Evolutionary conservation across 1,140 invertebrate species (phyloP).

Genomic region (Camponotus vicinus): DNA sequence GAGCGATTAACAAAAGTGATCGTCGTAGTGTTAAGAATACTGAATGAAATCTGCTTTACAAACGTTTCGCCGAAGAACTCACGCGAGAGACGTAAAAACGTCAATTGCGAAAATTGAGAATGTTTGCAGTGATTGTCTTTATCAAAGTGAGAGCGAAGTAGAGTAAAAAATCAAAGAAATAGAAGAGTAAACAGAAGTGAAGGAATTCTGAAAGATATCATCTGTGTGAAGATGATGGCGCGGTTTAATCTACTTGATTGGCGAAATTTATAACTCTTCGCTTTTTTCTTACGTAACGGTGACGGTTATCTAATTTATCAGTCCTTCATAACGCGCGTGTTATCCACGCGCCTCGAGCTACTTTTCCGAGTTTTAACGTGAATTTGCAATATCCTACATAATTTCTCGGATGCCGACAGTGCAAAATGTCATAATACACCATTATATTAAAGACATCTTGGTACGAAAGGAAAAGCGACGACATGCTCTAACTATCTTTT

Average conservation of each 20-base stretch:
- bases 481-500: not conserved
- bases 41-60: not conserved
- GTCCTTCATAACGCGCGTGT: not conserved
- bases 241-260: constrained; percentile 47
- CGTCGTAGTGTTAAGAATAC: not conserved
- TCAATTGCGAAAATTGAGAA: constrained; percentile 3
- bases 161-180: not conserved
- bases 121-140: not conserved
- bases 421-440: not conserved
- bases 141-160: not conserved
- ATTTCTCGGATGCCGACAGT: not conserved
- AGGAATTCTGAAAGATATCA: not conserved
- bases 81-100: not conserved
- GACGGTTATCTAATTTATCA: constrained; percentile 56
- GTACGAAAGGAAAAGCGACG: not conserved
- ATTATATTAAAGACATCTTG: not conserved
- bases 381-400: constrained; percentile 8
- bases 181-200: not conserved
- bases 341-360: not conserved
- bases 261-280: constrained; percentile 31
- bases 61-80: not conserved
- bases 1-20: constrained; percentile 1
- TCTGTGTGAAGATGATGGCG: constrained; percentile 22
- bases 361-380: not conserved
- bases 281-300: constrained; percentile 59